These are phyloP conservation scores for Neuroscelio doddi DNA, from an alignment of 2,888 invertebrate species.

Conservation along the genomic window DNA sequence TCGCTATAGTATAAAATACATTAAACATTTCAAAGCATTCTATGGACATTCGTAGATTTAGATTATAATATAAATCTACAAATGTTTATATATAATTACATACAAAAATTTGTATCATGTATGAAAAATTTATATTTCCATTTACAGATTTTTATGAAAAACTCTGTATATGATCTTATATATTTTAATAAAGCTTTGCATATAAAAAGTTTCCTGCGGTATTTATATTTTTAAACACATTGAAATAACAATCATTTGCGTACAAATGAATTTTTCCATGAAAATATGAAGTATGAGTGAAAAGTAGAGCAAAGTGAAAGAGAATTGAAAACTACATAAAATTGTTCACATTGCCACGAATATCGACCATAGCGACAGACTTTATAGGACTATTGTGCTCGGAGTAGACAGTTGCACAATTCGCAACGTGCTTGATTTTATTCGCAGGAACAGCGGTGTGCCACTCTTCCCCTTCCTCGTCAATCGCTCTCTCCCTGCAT, in stretches of 20 bases:
- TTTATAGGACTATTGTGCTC: conserved; percentile 39
- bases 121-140: no score
- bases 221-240: not conserved
- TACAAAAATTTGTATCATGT: no score
- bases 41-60: no score
- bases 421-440: conserved; percentile 49
- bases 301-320: conserved; percentile 30
- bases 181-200: no score
- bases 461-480: conserved; percentile 30
- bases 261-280: not conserved
- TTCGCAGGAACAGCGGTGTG: conserved; percentile 43
- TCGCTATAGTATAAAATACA: no score
- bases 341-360: conserved; percentile 29
- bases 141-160: no score
- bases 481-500: conserved; percentile 36
- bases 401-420: conserved; percentile 45
- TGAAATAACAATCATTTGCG: not conserved
- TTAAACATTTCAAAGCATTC: no score
- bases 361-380: conserved; percentile 37
- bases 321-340: conserved; percentile 34
- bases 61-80: no score
- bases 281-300: conserved; percentile 6
- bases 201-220: not conserved
- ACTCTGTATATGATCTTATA: no score
- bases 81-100: no score